These are phyloP conservation scores for Leptothorax acervorum DNA, from an alignment of 2,888 invertebrate species.

Conservation along the genomic window DNA sequence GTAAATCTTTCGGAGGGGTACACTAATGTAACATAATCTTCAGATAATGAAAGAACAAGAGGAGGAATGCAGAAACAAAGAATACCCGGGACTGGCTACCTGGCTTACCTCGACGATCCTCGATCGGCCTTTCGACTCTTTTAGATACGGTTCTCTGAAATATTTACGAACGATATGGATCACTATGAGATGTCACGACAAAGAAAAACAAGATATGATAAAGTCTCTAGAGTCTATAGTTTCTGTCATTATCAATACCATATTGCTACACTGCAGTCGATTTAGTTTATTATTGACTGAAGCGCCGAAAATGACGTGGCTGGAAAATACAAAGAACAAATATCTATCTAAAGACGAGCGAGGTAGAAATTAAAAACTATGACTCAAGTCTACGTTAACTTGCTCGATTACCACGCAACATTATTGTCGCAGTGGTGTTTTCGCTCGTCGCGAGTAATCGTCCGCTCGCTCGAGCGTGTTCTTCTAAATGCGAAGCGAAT, in stretches of 20 bases:
- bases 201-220: background rate
- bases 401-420: background rate
- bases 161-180: constrained; percentile 48
- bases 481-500: constrained; percentile 29
- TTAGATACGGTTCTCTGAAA: constrained; percentile 41
- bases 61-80: constrained; percentile 45
- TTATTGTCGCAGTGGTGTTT: background rate
- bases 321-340: background rate
- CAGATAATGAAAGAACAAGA: constrained; percentile 32
- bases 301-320: background rate
- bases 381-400: background rate
- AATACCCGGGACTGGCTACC: constrained; percentile 29
- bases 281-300: background rate
- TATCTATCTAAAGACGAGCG: background rate
- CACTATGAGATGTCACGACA: background rate
- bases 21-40: constrained; percentile 45
- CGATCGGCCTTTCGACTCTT: background rate
- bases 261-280: no score
- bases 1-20: constrained; percentile 49
- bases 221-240: background rate
- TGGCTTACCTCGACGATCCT: background rate
- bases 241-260: background rate
- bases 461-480: constrained; percentile 14
- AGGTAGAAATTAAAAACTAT: background rate
- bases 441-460: constrained; percentile 11